These are phyloP conservation scores for Amphipoea lucens DNA, from an alignment of 2,888 invertebrate genomes.

Conservation along the genomic window DNA sequence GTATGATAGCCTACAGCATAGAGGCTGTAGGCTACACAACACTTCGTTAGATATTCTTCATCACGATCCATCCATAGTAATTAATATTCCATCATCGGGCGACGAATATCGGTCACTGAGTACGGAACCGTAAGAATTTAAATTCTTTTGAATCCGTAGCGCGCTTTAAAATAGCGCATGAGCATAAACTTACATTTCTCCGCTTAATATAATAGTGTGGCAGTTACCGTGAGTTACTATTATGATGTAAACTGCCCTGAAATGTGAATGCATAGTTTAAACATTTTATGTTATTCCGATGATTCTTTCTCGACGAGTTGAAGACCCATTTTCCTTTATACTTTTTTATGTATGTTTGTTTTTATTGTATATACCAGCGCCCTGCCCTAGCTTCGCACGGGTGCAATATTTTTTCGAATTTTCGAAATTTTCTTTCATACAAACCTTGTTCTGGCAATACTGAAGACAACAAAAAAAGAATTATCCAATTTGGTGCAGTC, in stretches of 20 bases:
- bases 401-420: no score
- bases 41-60: constrained; percentile 25
- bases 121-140: constrained; percentile 25
- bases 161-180: constrained; percentile 22
- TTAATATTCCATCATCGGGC: constrained; percentile 45
- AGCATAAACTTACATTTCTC: constrained; percentile 42
- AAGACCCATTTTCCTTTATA: not conserved
- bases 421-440: no score
- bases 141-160: constrained; percentile 41
- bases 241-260: constrained; percentile 26
- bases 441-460: no score
- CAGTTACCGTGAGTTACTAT: constrained; percentile 42
- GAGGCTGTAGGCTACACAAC: constrained; percentile 1
- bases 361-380: no score
- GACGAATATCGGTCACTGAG: constrained; percentile 30
- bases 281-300: constrained; percentile 4
- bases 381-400: no score
- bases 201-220: constrained; percentile 38
- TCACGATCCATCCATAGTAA: constrained; percentile 23
- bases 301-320: not conserved
- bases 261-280: constrained; percentile 17
- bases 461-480: no score
- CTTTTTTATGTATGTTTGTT: not conserved
- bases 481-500: no score
- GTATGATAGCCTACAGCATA: constrained; percentile 26